Base-by-base conservation (phyloP, 2,888 invertebrate species). In the Tubulanus polymorphus region DNA sequence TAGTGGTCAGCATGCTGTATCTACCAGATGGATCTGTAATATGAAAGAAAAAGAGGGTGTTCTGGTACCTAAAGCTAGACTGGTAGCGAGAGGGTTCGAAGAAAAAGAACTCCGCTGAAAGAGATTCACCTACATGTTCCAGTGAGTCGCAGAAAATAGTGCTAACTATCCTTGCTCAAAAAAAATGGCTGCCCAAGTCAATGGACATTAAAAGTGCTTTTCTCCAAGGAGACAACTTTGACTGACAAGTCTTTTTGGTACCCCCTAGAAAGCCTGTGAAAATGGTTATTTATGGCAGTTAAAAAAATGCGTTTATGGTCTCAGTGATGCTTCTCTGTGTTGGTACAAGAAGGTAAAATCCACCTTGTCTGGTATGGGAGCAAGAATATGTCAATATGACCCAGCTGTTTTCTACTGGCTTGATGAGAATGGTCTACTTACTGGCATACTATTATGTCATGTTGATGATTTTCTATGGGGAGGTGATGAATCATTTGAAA, bases 251-350 rank as follows among this genome's bases (percentile, higher is more conserved):
- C 6, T 49, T 35, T 25, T 20, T 49, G n/a, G 15, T 23, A 6
- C 50, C 50, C 12, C 50, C 50, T n/a, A 49, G 32, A 25, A 32
- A 49, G 15, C 30, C 32, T 8, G 15, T 8, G 41, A 20, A 8
- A 5, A 15, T 5, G 41, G 41, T 20, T 41, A 10, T 10, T 8
- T 41, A 5, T 41, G 41, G 41, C 18, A 41, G 15, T 15, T 41
- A 15, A 41, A 41, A 23, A 41, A 23, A 41, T 41, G 41, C 23
- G 48, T 53, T 2, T 56, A 56, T 41, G 56, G 49, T 28, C 35
- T 56, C 6, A 32, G 41, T 18, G 56, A 56, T 53, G 56, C 49
- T 18, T 56, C 56, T n/a, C n/a, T n/a, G n/a, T n/a, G n/a, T n/a
- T n/a, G n/a, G n/a, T n/a, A n/a, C n/a, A n/a, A n/a, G n/a, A n/a